A percentile compares a stretch with the other conserved stretches of the same genome.
phyloP scores from a whole-genome alignment of 2,113 vertebrate genomes.

The Cygnus atratus region DNA sequence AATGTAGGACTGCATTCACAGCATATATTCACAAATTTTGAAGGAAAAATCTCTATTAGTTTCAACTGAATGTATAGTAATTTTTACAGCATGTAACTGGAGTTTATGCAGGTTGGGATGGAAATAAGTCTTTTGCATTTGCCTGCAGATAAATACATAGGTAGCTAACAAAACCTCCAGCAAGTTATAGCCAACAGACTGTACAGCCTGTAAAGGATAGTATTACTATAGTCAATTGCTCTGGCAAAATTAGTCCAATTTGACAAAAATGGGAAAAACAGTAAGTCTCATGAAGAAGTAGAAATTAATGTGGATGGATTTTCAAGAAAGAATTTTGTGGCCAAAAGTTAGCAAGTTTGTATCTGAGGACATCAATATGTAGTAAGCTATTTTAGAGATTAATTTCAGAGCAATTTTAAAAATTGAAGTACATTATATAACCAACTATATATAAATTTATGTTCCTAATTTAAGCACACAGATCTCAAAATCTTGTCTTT shows the following conservation, averaged over 20 bases:
- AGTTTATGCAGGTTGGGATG: not conserved
- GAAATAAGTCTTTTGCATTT: not conserved
- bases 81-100: not conserved
- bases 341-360: not conserved
- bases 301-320: not conserved
- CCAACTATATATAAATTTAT: not conserved
- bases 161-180: not conserved
- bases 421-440: not conserved
- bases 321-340: not conserved
- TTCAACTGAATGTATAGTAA: not conserved
- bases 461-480: not conserved
- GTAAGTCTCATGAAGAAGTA: not conserved
- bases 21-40: not conserved
- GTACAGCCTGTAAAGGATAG: not conserved
- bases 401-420: not conserved
- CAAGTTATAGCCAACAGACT: not conserved
- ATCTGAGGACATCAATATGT: not conserved
- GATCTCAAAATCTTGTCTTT: not conserved
- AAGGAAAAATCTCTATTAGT: not conserved
- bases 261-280: not conserved
- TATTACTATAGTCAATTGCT: not conserved
- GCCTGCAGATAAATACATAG: not conserved
- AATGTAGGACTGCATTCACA: not conserved
- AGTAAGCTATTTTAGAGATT: not conserved
- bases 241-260: not conserved